Evolutionary conservation across 1,140 invertebrate genomes (phyloP), one percentile per base, ranked within the genome.

Genomic region (Drosophila nikananu): DNA sequence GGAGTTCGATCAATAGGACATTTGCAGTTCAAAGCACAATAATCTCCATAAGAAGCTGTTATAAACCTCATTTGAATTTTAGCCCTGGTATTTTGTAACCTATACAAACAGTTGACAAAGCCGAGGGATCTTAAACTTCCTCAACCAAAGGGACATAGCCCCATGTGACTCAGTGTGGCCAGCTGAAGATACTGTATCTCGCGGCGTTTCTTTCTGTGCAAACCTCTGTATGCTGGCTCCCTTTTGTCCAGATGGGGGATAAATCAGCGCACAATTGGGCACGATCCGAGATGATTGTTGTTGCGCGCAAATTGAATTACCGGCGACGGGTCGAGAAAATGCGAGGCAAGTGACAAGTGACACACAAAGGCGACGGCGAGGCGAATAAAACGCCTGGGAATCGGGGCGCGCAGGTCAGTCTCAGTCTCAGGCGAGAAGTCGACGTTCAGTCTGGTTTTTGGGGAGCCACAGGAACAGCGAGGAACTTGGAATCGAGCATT

Each of bases 291-390:
- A 48, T 64, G 42, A 52, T 77, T 66, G 61, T 65, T 52, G 54
- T 66, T 75, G 48, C 27, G 62, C 51, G 77, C 55, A 83, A 84
- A 84, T 87, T 86, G 76, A 86, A 86, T 83, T 86, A 86, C 68
- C 48, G 44, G 76, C 49, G 49, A 52, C 49, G 10, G 10, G 71
- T 74, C 42, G 68, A 65, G 74, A 75, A 83, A 79, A 83, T 76
- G 71, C 59, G 68, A 87, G 23, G 51, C 78, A 64, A 77, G 58
- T 66, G 77, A 78, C 68, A 59, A 77, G 52, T 66, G 77, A 78
- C 68, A 59, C 70, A 55, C 64, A 79, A 79, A 79, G 75, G 74
- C 75, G 42, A 58, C 41, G 49, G 25, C 39, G 64, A 67, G 76
- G 27, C 57, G 64, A 68, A 77, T 77, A 77, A 77, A 77, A 77